Evolutionary conservation across 2,888 invertebrate species (phyloP).

Genomic region (Diaperis boleti): DNA sequence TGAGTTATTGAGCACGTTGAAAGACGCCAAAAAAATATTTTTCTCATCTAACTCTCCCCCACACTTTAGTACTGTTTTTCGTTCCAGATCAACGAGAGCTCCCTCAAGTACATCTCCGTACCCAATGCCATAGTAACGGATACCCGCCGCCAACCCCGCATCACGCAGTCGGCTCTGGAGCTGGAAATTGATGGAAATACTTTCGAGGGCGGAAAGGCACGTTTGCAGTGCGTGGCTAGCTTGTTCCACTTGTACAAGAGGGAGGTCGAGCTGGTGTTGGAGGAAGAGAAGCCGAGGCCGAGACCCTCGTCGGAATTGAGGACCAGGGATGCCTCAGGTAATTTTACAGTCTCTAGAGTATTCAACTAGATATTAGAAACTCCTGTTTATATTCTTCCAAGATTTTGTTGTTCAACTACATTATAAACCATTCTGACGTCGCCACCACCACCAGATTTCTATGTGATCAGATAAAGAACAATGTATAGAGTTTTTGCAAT

Average conservation of each 20-base stretch:
- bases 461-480: no score
- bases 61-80: not conserved
- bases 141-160: slow-evolving; percentile 51
- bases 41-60: no score
- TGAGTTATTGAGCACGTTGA: no score
- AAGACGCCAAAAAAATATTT: no score
- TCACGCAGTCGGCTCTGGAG: slow-evolving; percentile 66
- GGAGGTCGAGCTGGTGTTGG: slow-evolving; percentile 73
- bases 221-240: slow-evolving; percentile 76
- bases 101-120: slow-evolving; percentile 48
- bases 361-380: no score
- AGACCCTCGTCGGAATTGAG: slow-evolving; percentile 81
- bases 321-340: slow-evolving; percentile 75
- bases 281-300: slow-evolving; percentile 81
- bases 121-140: slow-evolving; percentile 49
- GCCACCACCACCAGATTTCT: no score
- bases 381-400: no score
- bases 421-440: no score
- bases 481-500: no score
- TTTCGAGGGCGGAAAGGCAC: slow-evolving; percentile 75
- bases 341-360: no score
- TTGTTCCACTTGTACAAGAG: slow-evolving; percentile 77
- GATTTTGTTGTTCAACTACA: no score
- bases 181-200: slow-evolving; percentile 74
- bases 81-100: slow-evolving; percentile 43